phyloP scores from a whole-genome alignment of 2,888 invertebrate genomes.

The Mechanitis mazaeus region DNA sequence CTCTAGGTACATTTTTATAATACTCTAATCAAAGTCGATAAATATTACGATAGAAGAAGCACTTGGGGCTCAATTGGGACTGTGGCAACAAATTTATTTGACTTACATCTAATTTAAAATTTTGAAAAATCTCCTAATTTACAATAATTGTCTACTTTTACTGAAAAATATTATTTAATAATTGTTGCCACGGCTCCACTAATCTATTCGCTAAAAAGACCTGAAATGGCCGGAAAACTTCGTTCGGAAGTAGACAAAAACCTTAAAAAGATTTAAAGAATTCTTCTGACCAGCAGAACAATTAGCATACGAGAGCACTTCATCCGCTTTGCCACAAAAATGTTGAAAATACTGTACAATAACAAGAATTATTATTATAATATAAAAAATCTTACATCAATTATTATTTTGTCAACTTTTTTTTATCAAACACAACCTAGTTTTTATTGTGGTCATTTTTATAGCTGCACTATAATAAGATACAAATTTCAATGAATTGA shows the following conservation, averaged over 20 bases:
- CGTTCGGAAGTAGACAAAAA: slow-evolving; percentile 43
- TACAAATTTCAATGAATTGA: not conserved
- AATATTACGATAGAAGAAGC: slow-evolving; percentile 29
- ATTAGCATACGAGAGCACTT: slow-evolving; percentile 13
- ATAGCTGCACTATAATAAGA: not conserved
- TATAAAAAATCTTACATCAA: slow-evolving; percentile 12
- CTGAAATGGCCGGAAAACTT: slow-evolving; percentile 50
- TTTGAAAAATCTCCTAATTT: not conserved
- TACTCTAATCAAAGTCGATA: slow-evolving; percentile 10
- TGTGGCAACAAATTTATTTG: slow-evolving; percentile 19
- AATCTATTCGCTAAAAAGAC: slow-evolving; percentile 35
- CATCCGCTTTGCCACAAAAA: slow-evolving; percentile 15
- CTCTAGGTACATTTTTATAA: not conserved
- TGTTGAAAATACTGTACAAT: slow-evolving; percentile 28
- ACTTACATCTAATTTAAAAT: slow-evolving; percentile 6
- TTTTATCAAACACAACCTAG: slow-evolving; percentile 5
- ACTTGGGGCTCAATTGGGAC: slow-evolving; percentile 37
- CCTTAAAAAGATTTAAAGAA: slow-evolving; percentile 14
- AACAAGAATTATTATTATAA: slow-evolving; percentile 20
- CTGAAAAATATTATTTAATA: not conserved
- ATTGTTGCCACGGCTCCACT: slow-evolving; percentile 23
- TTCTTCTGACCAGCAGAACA: slow-evolving; percentile 58
- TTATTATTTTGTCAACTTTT: slow-evolving; percentile 28
- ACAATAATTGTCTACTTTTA: not conserved
- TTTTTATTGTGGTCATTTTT: not conserved